These are phyloP conservation scores for Mesopsocus fuscifrons DNA, from an alignment of 2,888 invertebrate species.

Conservation along the genomic window DNA sequence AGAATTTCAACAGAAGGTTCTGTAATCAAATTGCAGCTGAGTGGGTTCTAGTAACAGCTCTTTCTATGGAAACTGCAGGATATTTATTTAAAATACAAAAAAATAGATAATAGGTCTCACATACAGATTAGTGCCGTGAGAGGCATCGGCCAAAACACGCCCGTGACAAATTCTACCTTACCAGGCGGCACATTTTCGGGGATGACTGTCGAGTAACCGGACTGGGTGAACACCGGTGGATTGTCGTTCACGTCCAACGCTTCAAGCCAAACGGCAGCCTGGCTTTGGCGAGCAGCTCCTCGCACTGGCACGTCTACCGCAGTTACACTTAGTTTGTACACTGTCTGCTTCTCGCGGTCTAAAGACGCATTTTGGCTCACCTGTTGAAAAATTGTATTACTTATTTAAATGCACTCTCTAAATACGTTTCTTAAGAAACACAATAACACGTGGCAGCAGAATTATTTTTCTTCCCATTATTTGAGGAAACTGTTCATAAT, in stretches of 20 bases:
- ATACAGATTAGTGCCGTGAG: too few relatives aligned
- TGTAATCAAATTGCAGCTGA: too few relatives aligned
- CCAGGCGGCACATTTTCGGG: constrained; percentile 54
- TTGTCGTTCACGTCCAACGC: constrained; percentile 65
- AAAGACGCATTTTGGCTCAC: constrained; percentile 17
- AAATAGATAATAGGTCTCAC: too few relatives aligned
- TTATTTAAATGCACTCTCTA: background rate
- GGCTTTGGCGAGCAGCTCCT: background rate
- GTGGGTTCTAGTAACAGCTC: too few relatives aligned
- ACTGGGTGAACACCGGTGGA: constrained; percentile 43
- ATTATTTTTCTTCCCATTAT: too few relatives aligned
- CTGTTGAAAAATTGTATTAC: constrained; percentile 7
- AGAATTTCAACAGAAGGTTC: too few relatives aligned
- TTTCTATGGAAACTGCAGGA: too few relatives aligned
- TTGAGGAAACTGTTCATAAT: too few relatives aligned
- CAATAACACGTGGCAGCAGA: too few relatives aligned
- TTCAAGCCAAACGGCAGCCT: constrained; percentile 29
- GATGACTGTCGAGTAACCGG: constrained; percentile 48
- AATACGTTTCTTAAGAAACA: background rate
- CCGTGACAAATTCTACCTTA: too few relatives aligned
- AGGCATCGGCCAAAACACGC: too few relatives aligned
- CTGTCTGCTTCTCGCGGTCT: constrained; percentile 17
- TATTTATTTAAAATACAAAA: too few relatives aligned
- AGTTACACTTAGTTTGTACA: background rate
- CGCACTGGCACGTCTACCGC: background rate